Conservation (phyloP, 2,888 invertebrate genomes). For the Agrotis ipsilon region DNA sequence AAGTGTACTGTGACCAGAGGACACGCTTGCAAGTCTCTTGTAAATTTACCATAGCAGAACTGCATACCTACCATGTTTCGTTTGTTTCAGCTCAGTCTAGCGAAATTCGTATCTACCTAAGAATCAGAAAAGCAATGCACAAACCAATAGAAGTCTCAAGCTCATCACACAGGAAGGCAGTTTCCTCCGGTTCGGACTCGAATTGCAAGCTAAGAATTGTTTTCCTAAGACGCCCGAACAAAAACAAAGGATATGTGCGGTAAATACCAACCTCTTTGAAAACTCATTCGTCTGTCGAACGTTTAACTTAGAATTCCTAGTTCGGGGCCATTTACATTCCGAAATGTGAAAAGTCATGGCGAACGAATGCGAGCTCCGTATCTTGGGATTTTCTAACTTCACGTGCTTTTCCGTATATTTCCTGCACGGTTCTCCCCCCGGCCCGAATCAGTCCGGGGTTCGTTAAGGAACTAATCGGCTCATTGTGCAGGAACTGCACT, state of each 20-base stretch:
- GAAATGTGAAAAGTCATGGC: conserved; percentile 72
- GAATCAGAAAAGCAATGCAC: conserved; percentile 30
- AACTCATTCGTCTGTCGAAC: conserved; percentile 66
- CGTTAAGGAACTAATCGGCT: conserved; percentile 82
- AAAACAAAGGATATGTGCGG: conserved; percentile 62
- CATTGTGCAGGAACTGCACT: conserved; percentile 79
- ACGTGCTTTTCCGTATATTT: conserved; percentile 66
- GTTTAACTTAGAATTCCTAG: conserved; percentile 67
- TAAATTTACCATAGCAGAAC: neutral
- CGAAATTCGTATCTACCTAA: conserved; percentile 1
- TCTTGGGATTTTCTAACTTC: conserved; percentile 72
- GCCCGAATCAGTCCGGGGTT: conserved; percentile 68
- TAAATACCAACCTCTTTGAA: conserved; percentile 64
- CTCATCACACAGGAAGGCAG: conserved; percentile 45
- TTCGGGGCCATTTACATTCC: conserved; percentile 71
- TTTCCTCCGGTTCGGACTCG: conserved; percentile 42
- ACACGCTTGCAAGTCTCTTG: conserved; percentile 22
- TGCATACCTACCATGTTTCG: conserved; percentile 4
- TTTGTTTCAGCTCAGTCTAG: conserved; percentile 2
- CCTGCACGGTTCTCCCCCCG: conserved; percentile 57
- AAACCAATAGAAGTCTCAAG: conserved; percentile 42
- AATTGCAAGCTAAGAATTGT: conserved; percentile 48
- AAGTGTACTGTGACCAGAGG: conserved; percentile 45
- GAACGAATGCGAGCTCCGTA: conserved; percentile 64
- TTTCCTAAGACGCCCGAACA: conserved; percentile 43